Evolutionary conservation across 2,888 invertebrate species (phyloP), one percentile per base, ranked within the genome.

Genomic region (Xestia sexstrigata): DNA sequence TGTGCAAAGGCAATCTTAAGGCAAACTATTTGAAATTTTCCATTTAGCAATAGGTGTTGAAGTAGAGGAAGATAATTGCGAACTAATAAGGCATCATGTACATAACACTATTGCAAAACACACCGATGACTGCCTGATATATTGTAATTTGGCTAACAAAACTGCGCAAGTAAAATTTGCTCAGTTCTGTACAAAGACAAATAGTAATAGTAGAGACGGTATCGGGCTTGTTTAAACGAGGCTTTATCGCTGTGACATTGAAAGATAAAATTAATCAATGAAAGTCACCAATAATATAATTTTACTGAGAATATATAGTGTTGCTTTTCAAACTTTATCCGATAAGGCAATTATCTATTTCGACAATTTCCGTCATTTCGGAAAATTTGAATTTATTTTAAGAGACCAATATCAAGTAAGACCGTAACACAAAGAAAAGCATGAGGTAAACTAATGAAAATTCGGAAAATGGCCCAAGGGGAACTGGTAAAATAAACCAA

Each of bases 211-310:
- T 85, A 81, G 81, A 72, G 79, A 76, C 78, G 72, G 72, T 74
- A 86, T 78, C 83, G 55, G 23, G 66, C 49, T 67, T 84, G 83
- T 84, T 84, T 78, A 42, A 78, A 82, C 83, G 26, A 73, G 72
- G 52, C 63, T 67, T 91, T 92, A 93, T 93, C 93, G 83, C 85
- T 89, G 76, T 89, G 93, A 92, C 93, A 93, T 93, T 94, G 93
- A 93, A 90, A 93, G 93, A 93, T 94, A 93, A 91, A 87, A 88
- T 81, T 88, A 91, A 92, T 91, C 92, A 92, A 92, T 90, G 88
- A 91, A 91, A 90, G 90, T 87, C 88, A 91, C 87, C 72, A 87
- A 82, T 79, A 85, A 82, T 76, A 85, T 86, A 77, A 77, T 81
- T 78, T 71, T 71, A 82, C 76, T 58, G 76, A 87, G 74, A 80